phyloP scores from a whole-genome alignment of 2,888 invertebrate genomes.

The Camponotus fellah region DNA sequence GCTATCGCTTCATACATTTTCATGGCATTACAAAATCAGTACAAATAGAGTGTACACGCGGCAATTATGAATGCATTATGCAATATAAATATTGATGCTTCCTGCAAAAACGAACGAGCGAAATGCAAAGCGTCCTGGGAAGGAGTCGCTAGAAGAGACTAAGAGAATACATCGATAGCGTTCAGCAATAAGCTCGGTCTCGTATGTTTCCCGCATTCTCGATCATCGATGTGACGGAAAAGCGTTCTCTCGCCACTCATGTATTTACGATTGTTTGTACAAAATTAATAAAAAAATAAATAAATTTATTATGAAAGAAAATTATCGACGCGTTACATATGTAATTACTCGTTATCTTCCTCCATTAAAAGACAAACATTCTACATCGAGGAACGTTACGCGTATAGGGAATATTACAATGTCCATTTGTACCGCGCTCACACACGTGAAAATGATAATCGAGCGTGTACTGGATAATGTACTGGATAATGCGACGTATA shows the following conservation, averaged over 20 bases:
- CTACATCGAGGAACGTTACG: background rate
- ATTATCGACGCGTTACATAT: background rate
- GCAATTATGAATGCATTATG: constrained; percentile 86
- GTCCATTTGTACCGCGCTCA: background rate
- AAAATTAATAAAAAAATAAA: constrained; percentile 4
- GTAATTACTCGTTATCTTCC: background rate
- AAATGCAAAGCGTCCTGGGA: constrained; percentile 82
- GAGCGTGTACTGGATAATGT: too few relatives aligned
- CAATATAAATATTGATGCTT: constrained; percentile 86
- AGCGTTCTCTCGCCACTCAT: background rate
- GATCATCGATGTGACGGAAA: background rate
- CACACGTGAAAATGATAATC: constrained; percentile 17
- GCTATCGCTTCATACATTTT: constrained; percentile 85
- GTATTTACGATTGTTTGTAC: background rate
- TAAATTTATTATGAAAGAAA: constrained; percentile 9
- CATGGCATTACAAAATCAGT: constrained; percentile 85
- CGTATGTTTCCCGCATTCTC: constrained; percentile 29
- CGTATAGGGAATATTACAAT: constrained; percentile 3
- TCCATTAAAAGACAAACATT: background rate
- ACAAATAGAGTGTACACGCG: constrained; percentile 85
- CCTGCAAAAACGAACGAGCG: constrained; percentile 83
- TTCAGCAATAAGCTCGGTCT: constrained; percentile 62
- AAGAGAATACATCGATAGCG: constrained; percentile 65
- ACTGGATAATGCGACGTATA: too few relatives aligned
- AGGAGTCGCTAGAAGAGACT: constrained; percentile 67